Evolutionary conservation across 2,888 invertebrate genomes (phyloP).

Genomic region (Drosophila subsilvestris): DNA sequence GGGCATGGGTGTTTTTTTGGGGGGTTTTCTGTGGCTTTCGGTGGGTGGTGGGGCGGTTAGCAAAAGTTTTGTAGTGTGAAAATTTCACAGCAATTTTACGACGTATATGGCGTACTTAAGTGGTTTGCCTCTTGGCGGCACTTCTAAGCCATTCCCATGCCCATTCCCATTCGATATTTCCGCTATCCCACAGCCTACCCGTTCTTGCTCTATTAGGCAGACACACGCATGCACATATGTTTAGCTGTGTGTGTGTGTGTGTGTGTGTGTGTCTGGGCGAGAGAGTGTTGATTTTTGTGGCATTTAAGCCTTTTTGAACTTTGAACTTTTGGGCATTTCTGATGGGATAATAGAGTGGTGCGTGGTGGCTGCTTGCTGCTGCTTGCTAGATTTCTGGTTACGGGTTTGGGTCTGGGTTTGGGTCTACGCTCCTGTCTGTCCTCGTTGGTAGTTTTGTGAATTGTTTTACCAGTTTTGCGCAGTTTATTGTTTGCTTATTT

Average conservation of each 20-base stretch:
- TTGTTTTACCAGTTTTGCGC: conserved; percentile 31
- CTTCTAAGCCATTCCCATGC: conserved; percentile 57
- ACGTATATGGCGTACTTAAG: conserved; percentile 69
- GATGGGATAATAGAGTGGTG: conserved; percentile 42
- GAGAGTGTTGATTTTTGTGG: conserved; percentile 72
- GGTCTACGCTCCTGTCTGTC: background rate
- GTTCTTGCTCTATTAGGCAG: conserved; percentile 51
- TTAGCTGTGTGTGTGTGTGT: conserved; percentile 31
- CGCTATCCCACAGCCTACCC: background rate
- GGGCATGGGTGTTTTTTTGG: conserved; percentile 20
- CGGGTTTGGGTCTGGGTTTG: conserved; percentile 35
- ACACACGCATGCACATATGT: conserved; percentile 3
- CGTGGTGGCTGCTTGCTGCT: conserved; percentile 39
- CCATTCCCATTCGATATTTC: too few species aligned
- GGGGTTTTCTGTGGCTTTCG: conserved; percentile 49
- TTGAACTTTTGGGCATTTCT: conserved; percentile 57
- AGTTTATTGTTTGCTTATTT: conserved; percentile 41
- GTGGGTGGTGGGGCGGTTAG: background rate
- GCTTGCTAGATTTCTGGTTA: too few species aligned
- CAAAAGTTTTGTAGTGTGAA: conserved; percentile 77
- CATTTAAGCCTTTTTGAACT: conserved; percentile 76
- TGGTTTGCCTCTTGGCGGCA: conserved; percentile 77
- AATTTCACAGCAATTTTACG: conserved; percentile 76
- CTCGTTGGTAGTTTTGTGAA: conserved; percentile 44
- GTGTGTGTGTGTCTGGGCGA: conserved; percentile 25